Base-by-base conservation (phyloP, 2,113 vertebrate genomes). In the Shinisaurus crocodilurus region DNA sequence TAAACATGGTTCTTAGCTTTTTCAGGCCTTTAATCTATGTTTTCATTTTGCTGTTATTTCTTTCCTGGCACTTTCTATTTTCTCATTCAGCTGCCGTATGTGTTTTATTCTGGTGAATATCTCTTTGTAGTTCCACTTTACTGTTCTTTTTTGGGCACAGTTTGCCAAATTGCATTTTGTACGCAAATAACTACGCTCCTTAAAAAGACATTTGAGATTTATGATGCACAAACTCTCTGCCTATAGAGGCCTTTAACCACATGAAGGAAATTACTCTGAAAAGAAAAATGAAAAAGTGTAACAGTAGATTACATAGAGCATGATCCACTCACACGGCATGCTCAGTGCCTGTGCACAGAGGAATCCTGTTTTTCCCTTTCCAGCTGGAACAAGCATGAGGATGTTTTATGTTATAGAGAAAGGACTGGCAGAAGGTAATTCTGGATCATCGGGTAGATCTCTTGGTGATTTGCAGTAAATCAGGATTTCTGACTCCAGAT, bases 201-300 rank as follows among this genome's bases (percentile, higher is more conserved):
- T 89, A 81, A 93, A 93, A 92, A 89, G 65, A 25, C 4, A 20
- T 15, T 0, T 84, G 48, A 81, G 48, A 2, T 54, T 93, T 32
- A 89, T 45, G 80, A 0, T 85, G 13, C 79, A 40, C 50, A 29
- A 67, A 69, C 27, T 23, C 32, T 74, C 69, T 86, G 32, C 18
- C 50, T 60, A 16, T 40, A 76, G 76, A 40, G 72, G n/a, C 37
- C 15, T 32, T 18, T 87, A 76, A 60, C 72, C 7, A 76, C 5
- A 60, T 60, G 20, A 60, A 87, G 25, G 20, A 27, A 37, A 45
- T 74, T 74, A 54, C 75, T 20, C 32, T 86, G 69, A 40, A 57
- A 74, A 57, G 5, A 37, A 77, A 25, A 9, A 29, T 15, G 67
- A 57, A 72, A 54, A n/a, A 70, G 3, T n/a, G 12, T n/a, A 50